Evolutionary conservation across 2,888 invertebrate genomes (phyloP).

Genomic region (Athrips mouffetella): DNA sequence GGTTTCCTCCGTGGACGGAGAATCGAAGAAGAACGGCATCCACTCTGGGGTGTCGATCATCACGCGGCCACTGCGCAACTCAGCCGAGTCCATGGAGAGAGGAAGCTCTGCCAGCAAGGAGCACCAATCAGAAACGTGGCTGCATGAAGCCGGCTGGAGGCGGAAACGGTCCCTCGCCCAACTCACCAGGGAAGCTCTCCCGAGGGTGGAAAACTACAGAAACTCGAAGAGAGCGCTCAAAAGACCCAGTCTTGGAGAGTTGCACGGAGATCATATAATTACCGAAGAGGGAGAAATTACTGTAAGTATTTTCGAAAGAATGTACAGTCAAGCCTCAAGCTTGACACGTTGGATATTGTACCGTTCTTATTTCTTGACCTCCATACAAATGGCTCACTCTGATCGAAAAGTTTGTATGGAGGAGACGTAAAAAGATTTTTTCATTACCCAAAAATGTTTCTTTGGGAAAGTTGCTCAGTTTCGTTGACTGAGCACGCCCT

Average conservation of each 20-base stretch:
- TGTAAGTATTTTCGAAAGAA: constrained; percentile 3
- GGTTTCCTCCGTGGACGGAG: constrained; percentile 59
- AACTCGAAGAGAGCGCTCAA: constrained; percentile 86
- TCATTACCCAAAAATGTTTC: too few relatives aligned
- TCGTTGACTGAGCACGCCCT: too few relatives aligned
- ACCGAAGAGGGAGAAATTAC: constrained; percentile 66
- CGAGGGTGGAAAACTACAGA: constrained; percentile 89
- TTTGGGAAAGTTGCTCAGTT: too few relatives aligned
- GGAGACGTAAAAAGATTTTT: too few relatives aligned
- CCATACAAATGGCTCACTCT: too few relatives aligned
- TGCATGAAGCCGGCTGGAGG: constrained; percentile 67
- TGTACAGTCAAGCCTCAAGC: background rate
- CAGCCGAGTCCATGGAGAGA: constrained; percentile 52
- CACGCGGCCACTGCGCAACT: constrained; percentile 56
- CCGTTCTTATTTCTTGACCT: too few relatives aligned
- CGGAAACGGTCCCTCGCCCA: constrained; percentile 81
- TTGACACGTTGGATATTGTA: too few relatives aligned
- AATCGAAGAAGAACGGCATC: constrained; percentile 67
- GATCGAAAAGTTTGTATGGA: too few relatives aligned
- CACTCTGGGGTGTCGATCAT: constrained; percentile 70
- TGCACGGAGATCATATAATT: constrained; percentile 82
- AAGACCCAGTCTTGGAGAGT: constrained; percentile 89
- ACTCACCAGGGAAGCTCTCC: constrained; percentile 87
- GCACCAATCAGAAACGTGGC: constrained; percentile 56
- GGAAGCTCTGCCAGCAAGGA: constrained; percentile 31